Evolutionary conservation across 1,140 invertebrate genomes (phyloP), one percentile per base, ranked within the genome.

Genomic region (Babylonia areolata): DNA sequence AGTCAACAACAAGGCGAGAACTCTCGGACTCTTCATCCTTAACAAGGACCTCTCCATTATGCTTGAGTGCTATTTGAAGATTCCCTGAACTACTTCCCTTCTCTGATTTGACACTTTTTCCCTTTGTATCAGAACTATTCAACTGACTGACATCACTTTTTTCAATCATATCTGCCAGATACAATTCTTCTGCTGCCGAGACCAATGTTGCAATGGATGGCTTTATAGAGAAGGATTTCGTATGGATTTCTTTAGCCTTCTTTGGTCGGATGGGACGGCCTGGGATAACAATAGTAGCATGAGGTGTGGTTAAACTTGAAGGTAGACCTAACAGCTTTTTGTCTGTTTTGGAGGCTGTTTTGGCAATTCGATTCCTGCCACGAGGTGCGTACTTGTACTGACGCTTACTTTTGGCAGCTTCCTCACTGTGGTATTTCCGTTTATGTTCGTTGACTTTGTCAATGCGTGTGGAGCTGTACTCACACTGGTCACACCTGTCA

Each of bases 361-460:
- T 84, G 35, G 42, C 79, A 5, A 23, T 3, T 23, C 40, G 11
- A 15, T 78, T 78, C 75, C 51, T 40, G 40, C 69, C 40, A 11
- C 73, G 81, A 20, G 81, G 81, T n/a, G 39, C 31, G 28, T 64
- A 86, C 40, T 86, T 86, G 37, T 79, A 71, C 64, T 46, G 82
- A 5, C 46, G 71, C 46, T 51, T 81, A 5, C 33, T 78, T 17
- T 33, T 58, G 23, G 54, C 11, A 33, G 81, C 51, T 23, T 87
- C 82, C 31, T 85, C 87, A 46, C 95, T 87, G 82, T 96, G 96
- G 92, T 96, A 96, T 88, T 96, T 95, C 33, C 94, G 93, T 83
- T 95, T 94, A 91, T 96, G 96, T 89, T 96, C 96, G 89, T 96
- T 96, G 12, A 97, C 91, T 91, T 96, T 96, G 92, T 97, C 96